A percentile compares a stretch with the other conserved stretches of the same genome.
Conservation (phyloP, 2,888 invertebrate genomes). For the Aphodius granarius region DNA sequence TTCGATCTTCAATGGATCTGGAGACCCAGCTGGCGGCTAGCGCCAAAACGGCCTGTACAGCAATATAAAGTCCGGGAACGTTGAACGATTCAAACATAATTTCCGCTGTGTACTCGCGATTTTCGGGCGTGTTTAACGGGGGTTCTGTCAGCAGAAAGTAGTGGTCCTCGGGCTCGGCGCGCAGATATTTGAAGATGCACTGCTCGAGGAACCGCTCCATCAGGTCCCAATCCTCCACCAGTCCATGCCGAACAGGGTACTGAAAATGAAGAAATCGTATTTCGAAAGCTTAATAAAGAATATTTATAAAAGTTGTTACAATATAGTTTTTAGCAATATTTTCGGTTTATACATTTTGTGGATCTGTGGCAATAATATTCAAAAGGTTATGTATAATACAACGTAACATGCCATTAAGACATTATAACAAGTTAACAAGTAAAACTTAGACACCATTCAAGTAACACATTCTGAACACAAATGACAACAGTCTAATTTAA, state of each 20-base stretch:
- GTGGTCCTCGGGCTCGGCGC: conserved; percentile 99
- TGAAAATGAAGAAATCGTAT: conserved; percentile 48
- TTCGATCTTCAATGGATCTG: conserved; percentile 84
- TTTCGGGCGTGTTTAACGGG: conserved; percentile 98
- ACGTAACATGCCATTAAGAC: too few relatives aligned
- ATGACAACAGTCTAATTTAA: too few relatives aligned
- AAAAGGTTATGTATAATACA: too few relatives aligned
- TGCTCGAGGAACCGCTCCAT: conserved; percentile 99
- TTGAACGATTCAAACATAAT: conserved; percentile 99
- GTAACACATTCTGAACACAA: too few relatives aligned
- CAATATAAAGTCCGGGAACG: conserved; percentile 98
- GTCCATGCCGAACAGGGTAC: conserved; percentile 98
- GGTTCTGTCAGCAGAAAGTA: conserved; percentile 98
- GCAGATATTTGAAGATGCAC: conserved; percentile 97
- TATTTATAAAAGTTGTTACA: not conserved
- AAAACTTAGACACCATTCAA: too few relatives aligned
- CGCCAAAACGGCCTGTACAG: conserved; percentile 98
- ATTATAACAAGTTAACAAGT: too few relatives aligned
- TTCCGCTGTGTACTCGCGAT: conserved; percentile 93
- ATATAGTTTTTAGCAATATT: too few relatives aligned
- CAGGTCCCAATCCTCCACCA: conserved; percentile 99
- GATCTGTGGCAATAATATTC: too few relatives aligned
- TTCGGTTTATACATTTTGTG: too few relatives aligned
- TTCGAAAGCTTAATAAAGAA: not conserved
- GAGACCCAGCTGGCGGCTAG: conserved; percentile 98